These are phyloP conservation scores for Nannobrachium achirus DNA, from an alignment of 2,113 vertebrate species.

Conservation along the genomic window DNA sequence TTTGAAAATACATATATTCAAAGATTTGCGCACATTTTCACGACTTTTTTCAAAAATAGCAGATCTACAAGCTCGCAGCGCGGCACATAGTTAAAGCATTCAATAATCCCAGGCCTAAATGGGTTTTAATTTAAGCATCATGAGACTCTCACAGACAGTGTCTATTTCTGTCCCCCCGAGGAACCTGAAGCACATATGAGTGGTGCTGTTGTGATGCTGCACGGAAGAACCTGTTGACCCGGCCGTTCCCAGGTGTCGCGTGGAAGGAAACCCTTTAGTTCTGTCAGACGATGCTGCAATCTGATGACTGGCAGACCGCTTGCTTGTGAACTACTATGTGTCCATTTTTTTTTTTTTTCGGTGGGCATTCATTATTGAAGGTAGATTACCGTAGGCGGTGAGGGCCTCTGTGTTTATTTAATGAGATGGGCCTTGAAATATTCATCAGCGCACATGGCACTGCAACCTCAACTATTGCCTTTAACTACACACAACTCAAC, in stretches of 20 bases:
- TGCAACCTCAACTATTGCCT: constrained; percentile 23
- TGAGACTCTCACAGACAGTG: constrained; percentile 20
- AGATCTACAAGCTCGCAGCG: too few species aligned
- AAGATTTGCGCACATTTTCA: too few species aligned
- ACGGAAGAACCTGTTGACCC: constrained; percentile 48
- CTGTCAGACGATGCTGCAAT: constrained; percentile 15
- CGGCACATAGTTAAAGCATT: too few species aligned
- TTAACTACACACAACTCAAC: constrained; percentile 34
- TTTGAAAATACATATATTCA: too few species aligned
- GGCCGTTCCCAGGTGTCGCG: constrained; percentile 37
- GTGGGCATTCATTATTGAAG: constrained; percentile 66
- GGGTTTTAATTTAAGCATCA: too few species aligned
- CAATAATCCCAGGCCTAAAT: too few species aligned
- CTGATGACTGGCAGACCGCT: constrained; percentile 18
- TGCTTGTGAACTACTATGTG: constrained; percentile 31
- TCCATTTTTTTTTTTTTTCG: constrained; percentile 35
- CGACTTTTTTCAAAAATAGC: too few species aligned
- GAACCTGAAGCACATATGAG: constrained; percentile 29
- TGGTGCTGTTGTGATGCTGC: constrained; percentile 24
- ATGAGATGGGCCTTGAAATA: constrained; percentile 74
- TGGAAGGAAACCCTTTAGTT: constrained; percentile 14
- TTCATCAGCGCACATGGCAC: constrained; percentile 66
- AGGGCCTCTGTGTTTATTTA: constrained; percentile 71
- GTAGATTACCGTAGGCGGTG: constrained; percentile 49
- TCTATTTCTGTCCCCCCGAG: constrained; percentile 16